Conservation (phyloP, 2,888 invertebrate genomes). For the Drosophila gaucha region DNA sequence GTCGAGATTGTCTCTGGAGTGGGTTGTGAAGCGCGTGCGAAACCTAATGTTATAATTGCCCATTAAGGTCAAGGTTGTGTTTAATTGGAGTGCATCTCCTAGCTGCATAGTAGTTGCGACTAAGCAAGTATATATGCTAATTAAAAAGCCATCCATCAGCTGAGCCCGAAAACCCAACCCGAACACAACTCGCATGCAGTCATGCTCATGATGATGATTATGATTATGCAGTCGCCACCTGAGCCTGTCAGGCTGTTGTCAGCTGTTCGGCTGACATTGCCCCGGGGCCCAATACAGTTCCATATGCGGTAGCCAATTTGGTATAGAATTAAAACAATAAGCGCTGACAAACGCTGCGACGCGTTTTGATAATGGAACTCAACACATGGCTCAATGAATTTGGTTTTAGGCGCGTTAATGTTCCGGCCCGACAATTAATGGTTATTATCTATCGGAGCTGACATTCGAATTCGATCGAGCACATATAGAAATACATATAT, state of each 20-base stretch:
- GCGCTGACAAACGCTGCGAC: conserved; percentile 63
- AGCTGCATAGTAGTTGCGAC: conserved; percentile 33
- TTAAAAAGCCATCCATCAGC: conserved; percentile 81
- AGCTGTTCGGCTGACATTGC: conserved; percentile 38
- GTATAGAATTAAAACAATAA: conserved; percentile 68
- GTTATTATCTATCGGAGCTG: conserved; percentile 65
- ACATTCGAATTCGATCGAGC: conserved; percentile 42
- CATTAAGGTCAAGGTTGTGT: conserved; percentile 73
- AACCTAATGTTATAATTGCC: conserved; percentile 62
- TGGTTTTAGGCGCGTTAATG: conserved; percentile 52
- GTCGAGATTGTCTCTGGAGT: conserved; percentile 55
- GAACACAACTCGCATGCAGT: neutral
- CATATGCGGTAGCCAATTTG: conserved; percentile 44
- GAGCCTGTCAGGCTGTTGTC: conserved; percentile 46
- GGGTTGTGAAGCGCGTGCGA: conserved; percentile 41
- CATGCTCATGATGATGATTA: conserved; percentile 8
- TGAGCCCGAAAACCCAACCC: conserved; percentile 16
- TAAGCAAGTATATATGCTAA: conserved; percentile 51
- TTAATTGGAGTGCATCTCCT: conserved; percentile 55
- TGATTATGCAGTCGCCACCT: conserved; percentile 60
- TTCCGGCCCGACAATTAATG: conserved; percentile 68
- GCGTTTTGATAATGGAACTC: conserved; percentile 48
- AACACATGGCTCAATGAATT: conserved; percentile 65
- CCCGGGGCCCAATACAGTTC: conserved; percentile 30
- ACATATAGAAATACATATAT: neutral